Conservation (phyloP, 2,797 vertebrate species). For the Uromys caudimaculatus region DNA sequence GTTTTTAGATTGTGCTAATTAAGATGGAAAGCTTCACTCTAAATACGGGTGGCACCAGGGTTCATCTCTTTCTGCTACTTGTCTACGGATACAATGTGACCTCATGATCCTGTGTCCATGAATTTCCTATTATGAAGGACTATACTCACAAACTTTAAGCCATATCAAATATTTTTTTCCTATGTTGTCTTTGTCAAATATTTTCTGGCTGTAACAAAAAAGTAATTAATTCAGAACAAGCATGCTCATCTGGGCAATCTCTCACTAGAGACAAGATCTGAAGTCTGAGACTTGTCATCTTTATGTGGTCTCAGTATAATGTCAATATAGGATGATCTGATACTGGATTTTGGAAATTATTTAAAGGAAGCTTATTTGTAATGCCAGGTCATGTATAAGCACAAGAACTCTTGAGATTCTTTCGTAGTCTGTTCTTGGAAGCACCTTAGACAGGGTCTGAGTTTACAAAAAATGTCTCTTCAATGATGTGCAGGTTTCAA, state of each 20-base stretch:
- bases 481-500: neutral
- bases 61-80: neutral
- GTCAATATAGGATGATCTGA: neutral
- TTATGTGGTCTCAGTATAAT: accelerated
- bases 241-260: neutral
- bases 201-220: neutral
- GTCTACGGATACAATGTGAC: neutral
- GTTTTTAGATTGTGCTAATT: neutral
- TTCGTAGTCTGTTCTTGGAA: neutral
- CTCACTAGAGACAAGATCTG: neutral
- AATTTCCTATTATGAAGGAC: neutral
- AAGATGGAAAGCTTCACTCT: neutral
- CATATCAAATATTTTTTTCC: neutral
- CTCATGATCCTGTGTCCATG: no score
- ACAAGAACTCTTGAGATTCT: neutral
- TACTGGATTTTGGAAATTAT: neutral
- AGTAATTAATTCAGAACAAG: neutral
- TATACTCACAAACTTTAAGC: neutral
- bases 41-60: neutral
- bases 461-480: neutral
- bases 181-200: neutral
- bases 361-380: neutral
- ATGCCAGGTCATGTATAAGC: neutral
- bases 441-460: neutral
- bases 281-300: neutral